These are phyloP conservation scores for Zonotrichia leucophrys DNA, from an alignment of 2,113 vertebrate species.

Conservation along the genomic window DNA sequence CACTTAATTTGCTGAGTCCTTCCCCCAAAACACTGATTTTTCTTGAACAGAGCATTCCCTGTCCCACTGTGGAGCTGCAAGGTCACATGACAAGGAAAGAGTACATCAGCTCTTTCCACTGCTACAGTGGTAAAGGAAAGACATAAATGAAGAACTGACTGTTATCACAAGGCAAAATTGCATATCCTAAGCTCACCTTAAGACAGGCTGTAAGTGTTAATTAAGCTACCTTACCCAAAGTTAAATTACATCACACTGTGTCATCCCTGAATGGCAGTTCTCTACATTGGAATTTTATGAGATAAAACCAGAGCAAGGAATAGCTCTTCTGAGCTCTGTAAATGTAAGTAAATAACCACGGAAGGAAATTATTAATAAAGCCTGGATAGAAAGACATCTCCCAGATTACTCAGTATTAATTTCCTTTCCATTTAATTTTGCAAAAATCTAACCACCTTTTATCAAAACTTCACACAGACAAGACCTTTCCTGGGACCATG, in stretches of 20 bases:
- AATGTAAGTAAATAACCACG: not conserved
- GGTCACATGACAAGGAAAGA: not conserved
- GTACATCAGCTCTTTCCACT: not conserved
- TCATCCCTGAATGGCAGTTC: not conserved
- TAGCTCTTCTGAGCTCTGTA: not conserved
- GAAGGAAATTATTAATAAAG: not conserved
- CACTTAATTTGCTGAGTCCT: not conserved
- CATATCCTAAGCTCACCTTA: not conserved
- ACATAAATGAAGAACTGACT: not conserved
- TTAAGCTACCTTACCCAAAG: not conserved
- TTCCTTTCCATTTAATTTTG: not conserved
- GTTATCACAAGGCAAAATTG: not conserved
- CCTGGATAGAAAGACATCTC: not conserved
- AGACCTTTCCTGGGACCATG: not conserved
- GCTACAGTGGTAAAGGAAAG: not conserved
- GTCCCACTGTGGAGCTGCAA: not conserved
- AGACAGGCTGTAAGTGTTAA: not conserved
- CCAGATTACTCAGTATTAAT: not conserved
- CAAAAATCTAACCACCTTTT: not conserved
- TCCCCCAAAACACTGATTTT: not conserved
- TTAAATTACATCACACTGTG: not conserved
- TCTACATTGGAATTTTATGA: not conserved
- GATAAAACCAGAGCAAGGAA: not conserved
- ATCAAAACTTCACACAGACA: not conserved
- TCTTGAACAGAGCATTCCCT: conserved; percentile 4